A percentile compares a stretch with the other conserved stretches of the same genome.
phyloP scores from a whole-genome alignment of 1,140 invertebrate genomes.

The Apis cerana region DNA sequence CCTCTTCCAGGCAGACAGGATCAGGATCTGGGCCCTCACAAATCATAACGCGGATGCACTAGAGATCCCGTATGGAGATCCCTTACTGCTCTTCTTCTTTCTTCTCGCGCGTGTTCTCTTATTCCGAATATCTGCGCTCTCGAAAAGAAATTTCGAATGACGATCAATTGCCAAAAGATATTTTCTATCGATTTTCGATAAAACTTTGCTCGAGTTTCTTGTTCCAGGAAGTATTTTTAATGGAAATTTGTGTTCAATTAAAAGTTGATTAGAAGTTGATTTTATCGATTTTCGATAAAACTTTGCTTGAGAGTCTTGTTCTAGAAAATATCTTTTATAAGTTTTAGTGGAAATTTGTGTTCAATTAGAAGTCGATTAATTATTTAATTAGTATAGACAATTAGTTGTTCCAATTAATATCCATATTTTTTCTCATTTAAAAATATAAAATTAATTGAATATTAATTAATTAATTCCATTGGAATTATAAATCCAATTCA shows the following conservation, averaged over 20 bases:
- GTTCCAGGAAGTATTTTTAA: no score
- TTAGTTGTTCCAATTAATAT: no score
- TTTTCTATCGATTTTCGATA: background rate
- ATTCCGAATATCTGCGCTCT: constrained; percentile 6
- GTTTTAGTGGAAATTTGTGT: background rate
- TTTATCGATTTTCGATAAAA: background rate
- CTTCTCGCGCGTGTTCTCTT: constrained; percentile 19
- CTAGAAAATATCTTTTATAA: background rate
- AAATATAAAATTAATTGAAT: no score
- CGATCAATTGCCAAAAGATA: background rate
- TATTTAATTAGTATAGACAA: no score
- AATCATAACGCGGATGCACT: constrained; percentile 74
- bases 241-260: background rate
- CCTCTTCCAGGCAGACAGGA: constrained; percentile 65
- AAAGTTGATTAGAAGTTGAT: background rate
- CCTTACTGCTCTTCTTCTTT: constrained; percentile 44
- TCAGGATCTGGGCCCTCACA: constrained; percentile 73
- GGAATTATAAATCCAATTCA: no score
- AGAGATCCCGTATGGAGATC: constrained; percentile 70
- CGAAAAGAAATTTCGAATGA: background rate
- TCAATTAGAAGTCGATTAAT: background rate
- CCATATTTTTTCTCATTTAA: no score
- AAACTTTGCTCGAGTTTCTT: background rate
- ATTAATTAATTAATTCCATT: no score
- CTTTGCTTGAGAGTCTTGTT: background rate